phyloP scores from a whole-genome alignment of 2,113 vertebrate species.

The Scytalopus superciliaris region DNA sequence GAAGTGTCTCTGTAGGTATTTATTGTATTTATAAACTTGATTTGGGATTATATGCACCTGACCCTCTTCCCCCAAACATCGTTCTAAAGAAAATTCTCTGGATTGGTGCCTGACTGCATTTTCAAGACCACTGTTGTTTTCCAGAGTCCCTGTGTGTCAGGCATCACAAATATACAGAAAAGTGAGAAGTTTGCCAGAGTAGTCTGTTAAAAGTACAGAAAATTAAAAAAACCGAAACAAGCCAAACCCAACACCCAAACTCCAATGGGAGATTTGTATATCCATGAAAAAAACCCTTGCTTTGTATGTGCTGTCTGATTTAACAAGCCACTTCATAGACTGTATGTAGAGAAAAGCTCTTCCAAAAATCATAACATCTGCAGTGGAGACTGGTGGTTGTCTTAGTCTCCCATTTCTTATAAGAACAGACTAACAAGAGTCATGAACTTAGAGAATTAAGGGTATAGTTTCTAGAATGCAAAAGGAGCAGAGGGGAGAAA shows the following conservation, averaged over 20 bases:
- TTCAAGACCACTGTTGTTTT: not conserved
- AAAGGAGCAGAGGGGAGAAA: not conserved
- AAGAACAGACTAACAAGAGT: not conserved
- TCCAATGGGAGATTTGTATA: not conserved
- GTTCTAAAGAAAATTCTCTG: not conserved
- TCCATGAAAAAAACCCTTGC: accelerated
- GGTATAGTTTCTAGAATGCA: not conserved
- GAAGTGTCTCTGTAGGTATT: not conserved
- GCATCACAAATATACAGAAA: not conserved
- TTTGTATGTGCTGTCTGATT: not conserved
- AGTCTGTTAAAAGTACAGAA: not conserved
- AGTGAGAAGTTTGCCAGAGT: not conserved
- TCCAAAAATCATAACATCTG: not conserved
- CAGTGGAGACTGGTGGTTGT: not conserved
- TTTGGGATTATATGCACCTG: not conserved
- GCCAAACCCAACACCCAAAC: not conserved
- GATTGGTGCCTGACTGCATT: not conserved
- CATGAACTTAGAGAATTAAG: not conserved
- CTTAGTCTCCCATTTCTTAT: not conserved
- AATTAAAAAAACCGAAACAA: not conserved
- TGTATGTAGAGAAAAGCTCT: not conserved
- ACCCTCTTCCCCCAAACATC: accelerated
- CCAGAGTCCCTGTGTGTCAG: not conserved
- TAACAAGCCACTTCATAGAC: not conserved
- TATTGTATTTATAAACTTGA: not conserved